phyloP scores from a whole-genome alignment of 2,888 invertebrate genomes.

The Synanthedon vespiformis region DNA sequence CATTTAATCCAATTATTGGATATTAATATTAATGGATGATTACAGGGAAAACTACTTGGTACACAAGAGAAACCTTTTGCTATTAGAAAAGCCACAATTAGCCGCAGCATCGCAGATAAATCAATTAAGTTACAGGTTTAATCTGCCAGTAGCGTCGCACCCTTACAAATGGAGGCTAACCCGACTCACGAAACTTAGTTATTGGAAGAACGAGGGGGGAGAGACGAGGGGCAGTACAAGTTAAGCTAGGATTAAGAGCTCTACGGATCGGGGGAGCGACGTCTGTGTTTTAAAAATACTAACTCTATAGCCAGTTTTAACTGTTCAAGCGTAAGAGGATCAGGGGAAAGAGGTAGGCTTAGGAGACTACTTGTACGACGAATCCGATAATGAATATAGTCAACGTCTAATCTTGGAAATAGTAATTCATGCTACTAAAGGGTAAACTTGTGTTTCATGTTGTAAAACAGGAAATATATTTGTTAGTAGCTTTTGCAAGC shows the following conservation, averaged over 20 bases:
- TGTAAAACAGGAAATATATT: too few relatives aligned
- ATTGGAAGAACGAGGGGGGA: slow-evolving; percentile 13
- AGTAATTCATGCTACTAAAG: too few relatives aligned
- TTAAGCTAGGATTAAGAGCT: slow-evolving; percentile 18
- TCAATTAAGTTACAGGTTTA: background rate
- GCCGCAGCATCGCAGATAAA: background rate
- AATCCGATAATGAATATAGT: too few relatives aligned
- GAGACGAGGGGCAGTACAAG: slow-evolving; percentile 10
- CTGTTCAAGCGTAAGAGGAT: background rate
- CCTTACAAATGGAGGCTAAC: slow-evolving; percentile 9
- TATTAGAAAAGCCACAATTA: background rate
- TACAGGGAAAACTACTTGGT: background rate
- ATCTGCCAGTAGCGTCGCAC: background rate
- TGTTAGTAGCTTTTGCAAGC: too few relatives aligned
- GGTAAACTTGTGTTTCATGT: too few relatives aligned
- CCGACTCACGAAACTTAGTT: slow-evolving; percentile 19
- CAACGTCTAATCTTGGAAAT: too few relatives aligned
- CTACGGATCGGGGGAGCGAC: slow-evolving; percentile 6
- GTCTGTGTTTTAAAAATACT: background rate
- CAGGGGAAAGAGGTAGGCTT: background rate
- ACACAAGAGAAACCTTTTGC: background rate
- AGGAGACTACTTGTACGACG: too few relatives aligned
- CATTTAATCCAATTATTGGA: too few relatives aligned
- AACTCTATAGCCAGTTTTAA: background rate
- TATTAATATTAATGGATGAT: too few relatives aligned